Evolutionary conservation across 1,140 invertebrate genomes (phyloP), one percentile per base, ranked within the genome.

Genomic region (Papilio machaon): DNA sequence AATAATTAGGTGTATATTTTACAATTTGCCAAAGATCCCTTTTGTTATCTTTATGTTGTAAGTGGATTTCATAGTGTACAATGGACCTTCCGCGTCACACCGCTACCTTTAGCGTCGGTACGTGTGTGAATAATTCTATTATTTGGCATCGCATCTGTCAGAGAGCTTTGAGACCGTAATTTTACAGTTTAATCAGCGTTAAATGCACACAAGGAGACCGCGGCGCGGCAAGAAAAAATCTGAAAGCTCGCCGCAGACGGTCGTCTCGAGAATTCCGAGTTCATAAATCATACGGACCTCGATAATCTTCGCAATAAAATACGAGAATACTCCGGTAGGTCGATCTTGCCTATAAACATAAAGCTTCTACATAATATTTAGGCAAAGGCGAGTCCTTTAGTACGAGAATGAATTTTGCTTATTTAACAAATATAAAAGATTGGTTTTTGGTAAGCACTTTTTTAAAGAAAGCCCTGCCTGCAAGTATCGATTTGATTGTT

Each of bases 121-220:
- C 86, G 90, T 88, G 89, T 90, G 90, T 87, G 88, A 86, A 89
- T 93, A 93, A 92, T 93, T 88, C 90, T 92, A 93, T 94, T 94
- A 94, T 94, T 89, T 86, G 80, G 82, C 81, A 89, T 90, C 90
- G 88, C 93, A 94, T 94, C 92, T 94, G 93, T 93, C 91, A 92
- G 89, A 91, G 86, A 85, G 84, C 88, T 85, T 88, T 88, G 88
- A 84, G 87, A 91, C 83, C 80, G 87, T 91, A 93, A 94, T 94
- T 94, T 94, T 94, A 94, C 93, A 94, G 93, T 94, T 94, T 94
- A 94, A 94, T 94, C 92, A 94, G 92, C 93, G 93, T 94, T 94
- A 94, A 94, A 94, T 94, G 88, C 86, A 86, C 86, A 90, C 86
- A 92, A 83, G 91, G 86, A 85, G 87, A 88, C 91, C 90, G 91